Conservation (phyloP, 1,140 invertebrate species). For the Teleogryllus occipitalis region DNA sequence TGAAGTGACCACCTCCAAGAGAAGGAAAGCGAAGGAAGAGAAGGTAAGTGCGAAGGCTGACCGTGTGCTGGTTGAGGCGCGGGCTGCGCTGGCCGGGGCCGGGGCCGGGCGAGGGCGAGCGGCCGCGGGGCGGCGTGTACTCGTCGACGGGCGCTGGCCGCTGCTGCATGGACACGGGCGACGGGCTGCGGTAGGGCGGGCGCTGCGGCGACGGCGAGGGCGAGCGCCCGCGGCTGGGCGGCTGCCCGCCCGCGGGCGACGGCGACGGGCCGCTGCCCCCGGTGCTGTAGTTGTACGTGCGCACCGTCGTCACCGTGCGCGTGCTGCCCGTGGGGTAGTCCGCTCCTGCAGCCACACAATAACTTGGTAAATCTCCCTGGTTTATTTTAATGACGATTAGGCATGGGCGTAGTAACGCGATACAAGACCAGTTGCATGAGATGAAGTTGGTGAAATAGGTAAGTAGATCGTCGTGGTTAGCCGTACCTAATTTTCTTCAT, state of each 20-base stretch:
- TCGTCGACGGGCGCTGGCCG: constrained; percentile 26
- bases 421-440: no score
- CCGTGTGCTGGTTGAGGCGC: constrained; percentile 10
- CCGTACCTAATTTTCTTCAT: no score
- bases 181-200: constrained; percentile 25
- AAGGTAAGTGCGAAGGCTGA: constrained; percentile 21
- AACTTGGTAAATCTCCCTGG: not conserved
- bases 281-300: constrained; percentile 17
- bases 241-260: no score
- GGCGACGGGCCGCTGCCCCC: not conserved
- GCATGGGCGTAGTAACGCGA: no score
- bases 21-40: constrained; percentile 21
- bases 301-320: constrained; percentile 16
- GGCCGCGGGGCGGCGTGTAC: not conserved
- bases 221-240: not conserved
- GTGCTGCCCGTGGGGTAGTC: constrained; percentile 10
- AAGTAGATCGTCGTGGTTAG: no score
- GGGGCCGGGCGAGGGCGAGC: not conserved
- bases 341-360: not conserved
- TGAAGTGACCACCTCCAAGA: not conserved
- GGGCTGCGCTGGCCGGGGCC: constrained; percentile 1
- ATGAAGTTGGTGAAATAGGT: no score
- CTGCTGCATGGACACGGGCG: constrained; percentile 24
- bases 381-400: no score
- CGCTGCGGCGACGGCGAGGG: not conserved